phyloP scores from a whole-genome alignment of 2,888 invertebrate species.

The Hydrotaea diabolus region DNA sequence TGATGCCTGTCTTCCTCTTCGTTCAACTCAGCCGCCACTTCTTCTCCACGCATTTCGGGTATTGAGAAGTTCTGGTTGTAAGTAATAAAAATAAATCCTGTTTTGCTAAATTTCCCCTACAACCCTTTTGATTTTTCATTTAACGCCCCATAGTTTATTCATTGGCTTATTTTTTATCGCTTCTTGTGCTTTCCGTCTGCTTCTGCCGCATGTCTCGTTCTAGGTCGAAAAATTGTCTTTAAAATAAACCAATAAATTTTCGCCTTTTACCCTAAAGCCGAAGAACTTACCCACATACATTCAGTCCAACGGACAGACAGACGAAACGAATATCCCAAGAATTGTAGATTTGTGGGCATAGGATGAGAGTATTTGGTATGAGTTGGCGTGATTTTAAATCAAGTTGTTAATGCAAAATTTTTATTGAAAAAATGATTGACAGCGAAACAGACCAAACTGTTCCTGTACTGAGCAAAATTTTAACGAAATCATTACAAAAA shows the following conservation, averaged over 20 bases:
- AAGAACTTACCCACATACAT: constrained; percentile 3
- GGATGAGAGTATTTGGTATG: neutral
- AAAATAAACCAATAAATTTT: constrained; percentile 46
- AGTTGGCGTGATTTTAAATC: neutral
- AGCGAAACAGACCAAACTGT: too few species aligned
- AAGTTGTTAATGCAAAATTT: too few species aligned
- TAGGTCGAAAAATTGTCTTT: constrained; percentile 50
- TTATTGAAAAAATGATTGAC: too few species aligned
- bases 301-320: neutral
- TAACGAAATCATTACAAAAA: too few species aligned
- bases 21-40: neutral
- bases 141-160: constrained; percentile 64
- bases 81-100: constrained; percentile 55
- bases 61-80: constrained; percentile 10
- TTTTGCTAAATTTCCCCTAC: constrained; percentile 50
- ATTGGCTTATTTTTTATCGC: constrained; percentile 40
- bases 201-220: neutral
- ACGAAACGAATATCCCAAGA: neutral
- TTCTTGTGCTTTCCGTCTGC: constrained; percentile 25
- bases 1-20: neutral
- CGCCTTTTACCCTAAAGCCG: neutral
- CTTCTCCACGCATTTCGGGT: neutral
- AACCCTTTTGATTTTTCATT: constrained; percentile 60
- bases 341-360: constrained; percentile 16
- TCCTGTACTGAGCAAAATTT: too few species aligned